phyloP scores from a whole-genome alignment of 1,140 invertebrate genomes.

The Macrocentrus cingulum region DNA sequence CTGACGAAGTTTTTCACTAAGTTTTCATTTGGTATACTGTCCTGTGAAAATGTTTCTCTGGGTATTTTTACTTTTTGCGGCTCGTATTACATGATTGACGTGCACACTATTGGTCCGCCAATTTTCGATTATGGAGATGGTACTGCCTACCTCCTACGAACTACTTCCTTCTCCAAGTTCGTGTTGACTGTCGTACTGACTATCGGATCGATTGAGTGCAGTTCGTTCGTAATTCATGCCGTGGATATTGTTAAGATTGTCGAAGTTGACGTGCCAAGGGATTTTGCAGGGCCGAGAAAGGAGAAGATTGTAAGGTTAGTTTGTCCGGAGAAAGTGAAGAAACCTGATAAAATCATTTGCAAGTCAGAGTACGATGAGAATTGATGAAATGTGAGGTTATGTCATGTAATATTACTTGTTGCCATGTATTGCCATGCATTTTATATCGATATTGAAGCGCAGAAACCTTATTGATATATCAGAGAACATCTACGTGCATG shows the following conservation, averaged over 20 bases:
- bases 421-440: too few species aligned
- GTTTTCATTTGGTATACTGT: conserved; percentile 38
- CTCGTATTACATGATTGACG: conserved; percentile 45
- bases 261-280: conserved; percentile 26
- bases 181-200: conserved; percentile 36
- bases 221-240: conserved; percentile 41
- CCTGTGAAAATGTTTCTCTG: conserved; percentile 40
- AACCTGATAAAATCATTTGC: too few species aligned
- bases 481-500: too few species aligned
- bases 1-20: conserved; percentile 38
- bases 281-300: neutral
- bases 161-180: conserved; percentile 38
- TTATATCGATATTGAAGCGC: too few species aligned
- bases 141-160: conserved; percentile 38
- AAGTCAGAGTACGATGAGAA: too few species aligned
- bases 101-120: conserved; percentile 40
- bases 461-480: too few species aligned
- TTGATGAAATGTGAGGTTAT: too few species aligned
- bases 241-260: conserved; percentile 38
- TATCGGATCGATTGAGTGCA: conserved; percentile 41
- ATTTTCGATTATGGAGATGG: conserved; percentile 40
- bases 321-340: too few species aligned
- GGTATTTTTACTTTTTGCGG: conserved; percentile 45
- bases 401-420: too few species aligned
- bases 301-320: too few species aligned